Percentiles rank a stretch among this genome's conserved stretches.
Evolutionary conservation across 2,113 vertebrate genomes (phyloP).

Genomic region (Crotalus horridus): DNA sequence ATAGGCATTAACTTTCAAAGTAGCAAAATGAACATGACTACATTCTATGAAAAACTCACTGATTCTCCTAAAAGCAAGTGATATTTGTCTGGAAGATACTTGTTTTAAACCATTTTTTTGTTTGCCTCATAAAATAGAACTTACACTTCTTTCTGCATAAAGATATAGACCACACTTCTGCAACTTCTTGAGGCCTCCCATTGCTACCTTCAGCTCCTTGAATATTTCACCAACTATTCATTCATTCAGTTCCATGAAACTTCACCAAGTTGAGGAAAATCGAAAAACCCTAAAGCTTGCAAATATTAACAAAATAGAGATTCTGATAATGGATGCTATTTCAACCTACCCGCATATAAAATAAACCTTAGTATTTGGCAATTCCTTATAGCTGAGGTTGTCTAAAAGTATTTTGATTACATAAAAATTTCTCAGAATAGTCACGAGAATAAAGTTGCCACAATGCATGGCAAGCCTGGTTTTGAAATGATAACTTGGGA

Average conservation of each 20-base stretch:
- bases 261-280: neutral
- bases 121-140: neutral
- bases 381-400: neutral
- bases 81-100: neutral
- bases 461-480: neutral
- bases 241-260: neutral
- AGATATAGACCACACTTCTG: neutral
- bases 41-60: neutral
- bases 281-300: neutral
- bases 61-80: neutral
- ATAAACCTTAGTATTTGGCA: neutral
- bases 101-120: neutral
- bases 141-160: neutral
- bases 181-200: neutral
- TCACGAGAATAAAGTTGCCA: neutral
- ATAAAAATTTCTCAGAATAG: neutral
- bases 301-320: neutral
- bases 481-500: neutral
- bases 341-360: neutral
- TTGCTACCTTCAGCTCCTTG: neutral
- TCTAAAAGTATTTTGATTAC: neutral
- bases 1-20: neutral
- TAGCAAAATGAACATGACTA: neutral
- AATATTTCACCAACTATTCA: neutral
- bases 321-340: neutral